Conservation (phyloP, 92 coral and sea anemone species). For the Diadumene lineata region DNA sequence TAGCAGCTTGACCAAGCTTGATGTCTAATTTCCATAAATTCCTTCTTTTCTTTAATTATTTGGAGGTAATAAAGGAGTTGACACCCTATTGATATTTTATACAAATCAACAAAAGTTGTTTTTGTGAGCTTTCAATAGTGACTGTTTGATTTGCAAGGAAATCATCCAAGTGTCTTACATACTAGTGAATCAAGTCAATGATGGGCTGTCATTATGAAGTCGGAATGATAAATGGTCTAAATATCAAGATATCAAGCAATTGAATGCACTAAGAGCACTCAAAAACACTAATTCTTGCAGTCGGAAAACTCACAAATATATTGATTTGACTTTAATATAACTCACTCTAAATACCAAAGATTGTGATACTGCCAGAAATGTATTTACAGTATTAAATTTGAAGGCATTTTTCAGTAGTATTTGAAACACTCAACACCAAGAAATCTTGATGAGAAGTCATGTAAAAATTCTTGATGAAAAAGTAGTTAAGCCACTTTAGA, state of each 20-base stretch:
- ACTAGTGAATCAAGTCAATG: slow-evolving; percentile 24
- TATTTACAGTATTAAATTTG: too few species aligned
- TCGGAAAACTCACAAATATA: neutral
- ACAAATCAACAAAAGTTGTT: slow-evolving; percentile 17
- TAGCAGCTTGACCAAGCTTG: neutral
- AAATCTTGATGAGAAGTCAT: too few species aligned
- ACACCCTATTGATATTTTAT: slow-evolving; percentile 8
- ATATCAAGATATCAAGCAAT: slow-evolving; percentile 4
- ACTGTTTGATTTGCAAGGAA: slow-evolving; percentile 12
- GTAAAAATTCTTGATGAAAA: neutral
- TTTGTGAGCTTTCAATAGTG: slow-evolving; percentile 3
- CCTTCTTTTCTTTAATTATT: neutral
- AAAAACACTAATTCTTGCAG: slow-evolving; percentile 20
- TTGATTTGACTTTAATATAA: too few species aligned
- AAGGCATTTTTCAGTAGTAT: too few species aligned
- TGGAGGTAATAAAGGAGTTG: slow-evolving; percentile 7
- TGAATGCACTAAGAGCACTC: too few species aligned
- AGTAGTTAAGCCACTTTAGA: neutral
- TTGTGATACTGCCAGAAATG: too few species aligned
- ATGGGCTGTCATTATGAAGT: slow-evolving; percentile 9
- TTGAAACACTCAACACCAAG: too few species aligned
- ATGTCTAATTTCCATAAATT: slow-evolving; percentile 7
- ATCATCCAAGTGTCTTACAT: slow-evolving; percentile 22
- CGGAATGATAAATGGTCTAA: slow-evolving; percentile 28
- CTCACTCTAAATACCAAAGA: too few species aligned